phyloP scores from a whole-genome alignment of 2,888 invertebrate genomes.

The Nemoura dubitans region DNA sequence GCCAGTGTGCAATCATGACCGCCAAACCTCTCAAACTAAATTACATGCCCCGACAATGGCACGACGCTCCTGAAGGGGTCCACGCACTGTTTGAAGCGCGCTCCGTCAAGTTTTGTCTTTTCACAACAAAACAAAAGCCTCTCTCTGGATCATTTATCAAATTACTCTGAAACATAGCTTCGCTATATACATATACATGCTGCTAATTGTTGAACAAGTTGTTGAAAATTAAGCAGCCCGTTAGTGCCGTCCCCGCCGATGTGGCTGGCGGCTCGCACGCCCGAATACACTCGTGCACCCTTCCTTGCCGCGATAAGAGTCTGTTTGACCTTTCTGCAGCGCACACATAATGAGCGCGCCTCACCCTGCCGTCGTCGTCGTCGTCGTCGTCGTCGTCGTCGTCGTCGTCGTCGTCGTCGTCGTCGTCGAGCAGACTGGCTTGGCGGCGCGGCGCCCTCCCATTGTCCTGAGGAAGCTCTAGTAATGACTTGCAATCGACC shows the following conservation, averaged over 20 bases:
- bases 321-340: not conserved
- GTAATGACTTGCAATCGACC: conserved; percentile 5
- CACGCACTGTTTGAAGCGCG: not conserved
- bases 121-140: not conserved
- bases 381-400: not conserved
- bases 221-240: not conserved
- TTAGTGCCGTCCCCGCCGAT: not conserved
- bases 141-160: not conserved
- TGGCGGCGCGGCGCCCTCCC: not conserved
- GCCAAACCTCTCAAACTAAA: no score
- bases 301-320: not conserved
- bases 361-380: not conserved
- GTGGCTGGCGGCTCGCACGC: not conserved
- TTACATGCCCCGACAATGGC: no score
- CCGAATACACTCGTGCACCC: not conserved
- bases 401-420: not conserved
- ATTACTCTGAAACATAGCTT: not conserved
- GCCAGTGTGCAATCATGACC: no score
- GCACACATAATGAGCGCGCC: not conserved
- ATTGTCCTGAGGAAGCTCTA: not conserved
- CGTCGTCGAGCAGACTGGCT: not conserved
- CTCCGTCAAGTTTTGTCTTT: not conserved
- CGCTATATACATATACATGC: not conserved
- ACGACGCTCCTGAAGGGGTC: not conserved
- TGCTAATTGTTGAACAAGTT: not conserved